Percentiles rank a stretch among this genome's conserved stretches.
phyloP scores from a whole-genome alignment of 2,888 invertebrate species.

The Gastrophysa polygoni region DNA sequence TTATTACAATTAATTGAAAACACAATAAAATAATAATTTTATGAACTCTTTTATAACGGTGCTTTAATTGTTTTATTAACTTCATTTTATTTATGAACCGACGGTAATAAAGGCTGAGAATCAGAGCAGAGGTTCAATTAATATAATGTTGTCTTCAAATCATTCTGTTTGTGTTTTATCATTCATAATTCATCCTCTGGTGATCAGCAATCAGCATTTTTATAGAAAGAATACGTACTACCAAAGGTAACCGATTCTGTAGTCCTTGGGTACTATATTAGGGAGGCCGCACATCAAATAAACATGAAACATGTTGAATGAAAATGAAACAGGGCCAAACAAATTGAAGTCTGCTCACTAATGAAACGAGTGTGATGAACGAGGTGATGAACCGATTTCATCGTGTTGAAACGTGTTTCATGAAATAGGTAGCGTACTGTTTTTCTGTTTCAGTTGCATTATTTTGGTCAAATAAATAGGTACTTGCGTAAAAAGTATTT shows the following conservation, averaged over 20 bases:
- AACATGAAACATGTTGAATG: slow-evolving; percentile 17
- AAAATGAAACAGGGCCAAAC: slow-evolving; percentile 19
- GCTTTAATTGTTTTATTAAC: slow-evolving; percentile 38
- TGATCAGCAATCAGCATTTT: no score
- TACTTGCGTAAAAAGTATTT: no score
- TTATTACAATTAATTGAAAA: slow-evolving; percentile 24
- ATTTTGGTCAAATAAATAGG: slow-evolving; percentile 16
- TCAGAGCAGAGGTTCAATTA: neutral
- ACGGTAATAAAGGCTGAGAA: slow-evolving; percentile 13
- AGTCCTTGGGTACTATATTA: no score
- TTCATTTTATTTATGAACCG: slow-evolving; percentile 33
- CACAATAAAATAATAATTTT: slow-evolving; percentile 37
- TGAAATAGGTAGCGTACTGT: slow-evolving; percentile 20
- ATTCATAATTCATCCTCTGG: neutral
- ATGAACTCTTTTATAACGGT: slow-evolving; percentile 39
- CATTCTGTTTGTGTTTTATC: neutral
- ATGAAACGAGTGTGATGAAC: slow-evolving; percentile 18
- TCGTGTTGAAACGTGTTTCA: slow-evolving; percentile 23
- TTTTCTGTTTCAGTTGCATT: slow-evolving; percentile 23
- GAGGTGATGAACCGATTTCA: slow-evolving; percentile 22
- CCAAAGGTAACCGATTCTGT: no score
- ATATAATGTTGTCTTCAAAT: neutral
- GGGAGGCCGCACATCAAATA: no score
- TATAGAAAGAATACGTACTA: no score
- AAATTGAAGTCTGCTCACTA: slow-evolving; percentile 20